Evolutionary conservation across 2,888 invertebrate species (phyloP).

Genomic region (Troglohyphantes excavatus): DNA sequence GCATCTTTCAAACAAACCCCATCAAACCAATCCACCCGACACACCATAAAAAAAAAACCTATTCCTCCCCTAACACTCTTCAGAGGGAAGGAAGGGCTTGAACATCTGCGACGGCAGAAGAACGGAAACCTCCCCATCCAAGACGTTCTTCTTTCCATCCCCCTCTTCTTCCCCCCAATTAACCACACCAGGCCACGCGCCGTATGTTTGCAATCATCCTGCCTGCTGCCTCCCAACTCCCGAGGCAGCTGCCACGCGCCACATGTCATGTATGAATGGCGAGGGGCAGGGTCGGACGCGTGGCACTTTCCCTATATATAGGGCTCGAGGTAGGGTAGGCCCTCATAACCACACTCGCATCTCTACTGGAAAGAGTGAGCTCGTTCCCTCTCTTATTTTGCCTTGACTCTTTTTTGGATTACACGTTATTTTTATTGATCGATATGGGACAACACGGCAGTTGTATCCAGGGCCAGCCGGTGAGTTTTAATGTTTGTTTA

Average conservation of each 20-base stretch:
- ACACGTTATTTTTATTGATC: conserved; percentile 14
- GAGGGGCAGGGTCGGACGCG: conserved; percentile 67
- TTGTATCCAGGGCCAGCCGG: conserved; percentile 73
- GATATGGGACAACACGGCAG: conserved; percentile 73
- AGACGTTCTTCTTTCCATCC: background rate
- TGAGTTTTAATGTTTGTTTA: conserved; percentile 21
- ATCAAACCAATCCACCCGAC: background rate
- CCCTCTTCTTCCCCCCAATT: conserved; percentile 15
- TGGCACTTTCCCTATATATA: conserved; percentile 62
- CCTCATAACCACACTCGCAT: conserved; percentile 34
- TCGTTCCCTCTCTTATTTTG: conserved; percentile 21
- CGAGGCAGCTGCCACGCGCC: conserved; percentile 77
- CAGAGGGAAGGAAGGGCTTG: background rate
- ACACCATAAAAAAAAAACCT: background rate
- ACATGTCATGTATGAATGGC: conserved; percentile 69
- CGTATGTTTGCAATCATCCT: conserved; percentile 76
- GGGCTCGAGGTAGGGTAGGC: background rate
- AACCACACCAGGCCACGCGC: conserved; percentile 71
- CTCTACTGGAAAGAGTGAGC: conserved; percentile 14
- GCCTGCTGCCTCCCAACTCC: conserved; percentile 66
- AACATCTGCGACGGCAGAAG: conserved; percentile 65
- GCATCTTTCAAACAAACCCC: too few relatives aligned
- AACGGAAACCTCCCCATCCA: conserved; percentile 17
- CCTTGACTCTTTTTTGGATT: conserved; percentile 47
- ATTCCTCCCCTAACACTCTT: conserved; percentile 1